A percentile compares a stretch with the other conserved stretches of the same genome.
phyloP scores from a whole-genome alignment of 2,113 vertebrate species.

The Elephantulus edwardii region DNA sequence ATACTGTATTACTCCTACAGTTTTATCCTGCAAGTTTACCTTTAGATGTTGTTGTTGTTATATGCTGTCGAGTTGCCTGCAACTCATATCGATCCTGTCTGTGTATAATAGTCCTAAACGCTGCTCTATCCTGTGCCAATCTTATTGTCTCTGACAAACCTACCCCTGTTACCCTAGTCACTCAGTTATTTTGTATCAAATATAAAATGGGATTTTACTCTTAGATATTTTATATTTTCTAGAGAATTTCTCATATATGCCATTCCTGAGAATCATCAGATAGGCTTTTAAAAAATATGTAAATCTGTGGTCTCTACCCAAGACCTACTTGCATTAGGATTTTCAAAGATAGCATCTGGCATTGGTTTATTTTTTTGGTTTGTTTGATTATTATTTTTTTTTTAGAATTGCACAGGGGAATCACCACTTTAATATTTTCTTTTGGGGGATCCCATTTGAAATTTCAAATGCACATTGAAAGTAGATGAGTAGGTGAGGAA shows the following conservation, averaged over 20 bases:
- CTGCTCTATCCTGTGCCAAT: no score
- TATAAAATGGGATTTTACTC: neutral
- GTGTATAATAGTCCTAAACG: no score
- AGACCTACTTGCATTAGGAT: neutral
- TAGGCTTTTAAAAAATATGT: neutral
- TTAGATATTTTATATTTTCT: neutral
- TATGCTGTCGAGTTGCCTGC: no score
- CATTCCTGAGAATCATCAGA: neutral
- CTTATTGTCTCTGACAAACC: no score
- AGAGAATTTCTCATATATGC: neutral
- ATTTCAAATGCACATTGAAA: neutral
- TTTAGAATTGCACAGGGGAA: neutral
- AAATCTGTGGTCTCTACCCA: neutral
- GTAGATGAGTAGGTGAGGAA: neutral
- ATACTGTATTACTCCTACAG: neutral
- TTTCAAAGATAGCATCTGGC: neutral
- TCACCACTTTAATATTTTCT: neutral
- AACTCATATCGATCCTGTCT: no score
- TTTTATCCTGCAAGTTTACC: neutral
- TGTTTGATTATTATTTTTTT: no score
- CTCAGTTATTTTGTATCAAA: no score
- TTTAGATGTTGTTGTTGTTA: no score
- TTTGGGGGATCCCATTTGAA: conserved; percentile 24
- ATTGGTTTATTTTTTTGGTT: no score
- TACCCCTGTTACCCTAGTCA: no score